Evolutionary conservation across 2,113 vertebrate species (phyloP).

Genomic region (Galbula dea): DNA sequence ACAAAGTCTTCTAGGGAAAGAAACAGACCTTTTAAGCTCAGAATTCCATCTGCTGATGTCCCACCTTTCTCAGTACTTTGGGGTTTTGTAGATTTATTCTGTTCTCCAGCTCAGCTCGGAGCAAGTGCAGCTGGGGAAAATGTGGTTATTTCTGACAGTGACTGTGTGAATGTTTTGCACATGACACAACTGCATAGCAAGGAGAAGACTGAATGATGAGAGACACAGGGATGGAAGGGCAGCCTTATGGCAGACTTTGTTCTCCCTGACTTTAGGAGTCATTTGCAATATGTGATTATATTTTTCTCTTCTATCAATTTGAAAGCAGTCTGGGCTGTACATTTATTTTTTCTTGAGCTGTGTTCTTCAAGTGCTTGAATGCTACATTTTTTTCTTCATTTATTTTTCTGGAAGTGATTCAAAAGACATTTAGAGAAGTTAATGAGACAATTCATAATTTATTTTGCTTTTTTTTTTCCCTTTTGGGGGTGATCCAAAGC

Average conservation of each 20-base stretch:
- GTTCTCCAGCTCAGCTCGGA: not conserved
- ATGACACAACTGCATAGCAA: not conserved
- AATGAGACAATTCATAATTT: conserved; percentile 47
- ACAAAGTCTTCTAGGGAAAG: not conserved
- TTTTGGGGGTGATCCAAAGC: conserved; percentile 19
- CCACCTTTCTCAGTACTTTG: not conserved
- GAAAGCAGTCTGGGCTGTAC: not conserved
- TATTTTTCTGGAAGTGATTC: conserved; percentile 45
- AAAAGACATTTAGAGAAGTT: conserved; percentile 45
- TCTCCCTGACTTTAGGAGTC: not conserved
- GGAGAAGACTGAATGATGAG: not conserved
- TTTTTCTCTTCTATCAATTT: not conserved
- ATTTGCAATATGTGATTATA: not conserved
- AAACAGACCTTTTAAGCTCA: too few relatives aligned
- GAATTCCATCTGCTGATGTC: not conserved
- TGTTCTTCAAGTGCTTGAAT: conserved; percentile 15
- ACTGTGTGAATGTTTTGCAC: not conserved
- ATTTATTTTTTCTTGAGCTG: not conserved
- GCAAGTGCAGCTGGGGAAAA: not conserved
- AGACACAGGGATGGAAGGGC: accelerated
- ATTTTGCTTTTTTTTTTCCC: not conserved
- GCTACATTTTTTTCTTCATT: not conserved
- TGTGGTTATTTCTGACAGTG: not conserved
- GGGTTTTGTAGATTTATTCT: not conserved
- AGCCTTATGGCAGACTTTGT: not conserved